phyloP scores from a whole-genome alignment of 2,113 vertebrate species.

The Seriola rivoliana region DNA sequence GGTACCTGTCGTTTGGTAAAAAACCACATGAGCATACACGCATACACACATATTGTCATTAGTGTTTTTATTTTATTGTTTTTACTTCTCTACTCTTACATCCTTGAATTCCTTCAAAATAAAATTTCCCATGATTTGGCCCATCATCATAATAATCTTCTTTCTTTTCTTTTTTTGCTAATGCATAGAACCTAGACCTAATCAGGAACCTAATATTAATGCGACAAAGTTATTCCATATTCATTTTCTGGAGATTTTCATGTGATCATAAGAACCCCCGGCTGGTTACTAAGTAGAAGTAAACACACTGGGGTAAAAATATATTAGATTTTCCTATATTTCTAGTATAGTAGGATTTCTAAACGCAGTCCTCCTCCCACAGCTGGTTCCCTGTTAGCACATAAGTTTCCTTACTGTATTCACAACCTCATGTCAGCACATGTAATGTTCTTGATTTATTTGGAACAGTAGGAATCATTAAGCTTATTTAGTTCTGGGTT shows the following conservation, averaged over 20 bases:
- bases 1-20: not conserved
- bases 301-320: no score
- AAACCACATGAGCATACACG: conserved; percentile 7
- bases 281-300: no score
- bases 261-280: no score
- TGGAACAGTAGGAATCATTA: no score
- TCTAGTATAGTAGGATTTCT: not conserved
- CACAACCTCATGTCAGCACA: not conserved
- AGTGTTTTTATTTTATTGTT: not conserved
- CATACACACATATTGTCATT: not conserved
- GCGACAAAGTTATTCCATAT: no score
- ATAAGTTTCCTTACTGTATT: not conserved
- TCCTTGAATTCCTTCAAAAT: no score
- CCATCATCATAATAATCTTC: no score
- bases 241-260: no score
- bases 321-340: not conserved
- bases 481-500: not conserved
- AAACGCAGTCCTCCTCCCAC: not conserved
- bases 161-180: not conserved
- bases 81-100: no score
- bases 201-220: not conserved
- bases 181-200: not conserved
- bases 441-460: not conserved
- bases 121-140: no score
- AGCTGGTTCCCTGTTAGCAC: not conserved